Conservation (phyloP, 2,797 vertebrate species). For the Acropternis orthonyx region DNA sequence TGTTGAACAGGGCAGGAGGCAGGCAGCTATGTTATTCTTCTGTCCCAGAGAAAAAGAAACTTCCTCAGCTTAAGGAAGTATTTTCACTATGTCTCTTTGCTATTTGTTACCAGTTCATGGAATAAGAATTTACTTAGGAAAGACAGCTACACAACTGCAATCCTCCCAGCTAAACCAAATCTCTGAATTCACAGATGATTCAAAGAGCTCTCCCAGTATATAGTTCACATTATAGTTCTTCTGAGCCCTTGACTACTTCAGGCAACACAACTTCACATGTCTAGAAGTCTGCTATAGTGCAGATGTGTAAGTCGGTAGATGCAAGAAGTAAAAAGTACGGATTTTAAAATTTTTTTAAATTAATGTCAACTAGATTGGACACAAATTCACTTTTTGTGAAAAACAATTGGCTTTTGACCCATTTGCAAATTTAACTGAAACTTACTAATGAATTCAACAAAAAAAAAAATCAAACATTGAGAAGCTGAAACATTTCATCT, state of each 20-base stretch:
- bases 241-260: background rate
- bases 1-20: background rate
- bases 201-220: background rate
- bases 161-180: background rate
- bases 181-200: background rate
- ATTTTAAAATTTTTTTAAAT: background rate
- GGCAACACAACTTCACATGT: background rate
- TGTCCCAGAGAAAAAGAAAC: background rate
- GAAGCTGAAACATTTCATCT: background rate
- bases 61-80: background rate
- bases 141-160: background rate
- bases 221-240: background rate
- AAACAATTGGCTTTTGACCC: background rate
- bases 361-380: background rate
- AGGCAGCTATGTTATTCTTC: background rate
- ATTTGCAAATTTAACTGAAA: background rate
- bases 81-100: background rate
- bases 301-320: background rate
- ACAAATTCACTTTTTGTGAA: background rate
- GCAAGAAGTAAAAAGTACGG: background rate
- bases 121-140: background rate
- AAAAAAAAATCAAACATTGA: background rate
- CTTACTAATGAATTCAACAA: background rate
- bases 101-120: background rate
- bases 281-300: background rate